Conservation (phyloP, 2,797 vertebrate genomes). For the Peromyscus attwateri region DNA sequence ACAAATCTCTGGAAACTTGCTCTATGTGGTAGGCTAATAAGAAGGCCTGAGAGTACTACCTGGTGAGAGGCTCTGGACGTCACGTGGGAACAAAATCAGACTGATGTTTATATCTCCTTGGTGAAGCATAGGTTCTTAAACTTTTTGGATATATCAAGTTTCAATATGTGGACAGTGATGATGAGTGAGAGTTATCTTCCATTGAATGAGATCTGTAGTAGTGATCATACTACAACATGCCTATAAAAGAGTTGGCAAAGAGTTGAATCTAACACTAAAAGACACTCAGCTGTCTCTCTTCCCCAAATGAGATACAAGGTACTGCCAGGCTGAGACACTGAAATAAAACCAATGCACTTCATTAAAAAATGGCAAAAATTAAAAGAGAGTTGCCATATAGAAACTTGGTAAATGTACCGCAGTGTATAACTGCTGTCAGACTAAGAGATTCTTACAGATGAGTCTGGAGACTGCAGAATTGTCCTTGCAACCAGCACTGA, state of each 20-base stretch:
- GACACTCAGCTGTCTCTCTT: neutral
- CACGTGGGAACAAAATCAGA: constrained; percentile 57
- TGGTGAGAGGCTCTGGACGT: neutral
- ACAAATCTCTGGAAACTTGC: constrained; percentile 12
- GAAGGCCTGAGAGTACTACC: neutral
- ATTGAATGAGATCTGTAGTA: neutral
- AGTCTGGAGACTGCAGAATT: neutral
- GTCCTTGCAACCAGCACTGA: neutral
- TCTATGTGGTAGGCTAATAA: neutral
- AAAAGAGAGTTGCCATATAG: constrained; percentile 36
- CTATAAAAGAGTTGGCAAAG: neutral
- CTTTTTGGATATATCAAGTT: no score
- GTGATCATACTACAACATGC: neutral
- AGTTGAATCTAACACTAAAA: neutral
- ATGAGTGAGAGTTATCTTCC: neutral
- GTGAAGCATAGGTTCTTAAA: neutral
- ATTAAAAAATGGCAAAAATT: constrained; percentile 69
- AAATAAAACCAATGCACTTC: constrained; percentile 67
- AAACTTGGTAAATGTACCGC: neutral
- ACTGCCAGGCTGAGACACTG: constrained; percentile 1
- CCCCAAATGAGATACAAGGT: constrained; percentile 46
- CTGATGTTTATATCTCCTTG: constrained; percentile 17
- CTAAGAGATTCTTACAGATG: constrained; percentile 12
- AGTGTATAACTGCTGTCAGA: constrained; percentile 56
- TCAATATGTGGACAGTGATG: neutral